These are phyloP conservation scores for Podarcis muralis DNA, from an alignment of 2,113 vertebrate genomes.

Conservation along the genomic window DNA sequence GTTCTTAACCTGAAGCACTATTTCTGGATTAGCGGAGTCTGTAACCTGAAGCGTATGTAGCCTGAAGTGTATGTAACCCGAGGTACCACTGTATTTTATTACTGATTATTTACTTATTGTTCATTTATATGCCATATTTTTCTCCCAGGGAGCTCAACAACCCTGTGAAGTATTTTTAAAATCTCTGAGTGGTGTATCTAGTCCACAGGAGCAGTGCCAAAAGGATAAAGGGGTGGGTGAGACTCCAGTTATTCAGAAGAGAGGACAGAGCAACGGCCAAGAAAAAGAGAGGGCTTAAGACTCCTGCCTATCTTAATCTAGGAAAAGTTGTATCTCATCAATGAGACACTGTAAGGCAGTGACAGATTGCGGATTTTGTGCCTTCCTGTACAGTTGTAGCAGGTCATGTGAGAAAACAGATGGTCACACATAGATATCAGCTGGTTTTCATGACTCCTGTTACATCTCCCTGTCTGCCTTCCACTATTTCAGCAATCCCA, in stretches of 20 bases:
- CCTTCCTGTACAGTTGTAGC: too few species aligned
- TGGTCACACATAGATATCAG: not conserved
- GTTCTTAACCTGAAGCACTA: too few species aligned
- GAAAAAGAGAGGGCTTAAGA: not conserved
- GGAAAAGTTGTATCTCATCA: not conserved
- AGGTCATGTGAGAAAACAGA: not conserved
- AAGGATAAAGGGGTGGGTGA: not conserved
- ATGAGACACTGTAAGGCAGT: not conserved
- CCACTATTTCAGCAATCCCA: not conserved
- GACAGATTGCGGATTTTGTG: not conserved
- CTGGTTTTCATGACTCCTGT: not conserved
- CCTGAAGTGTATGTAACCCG: too few species aligned
- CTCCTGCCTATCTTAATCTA: not conserved
- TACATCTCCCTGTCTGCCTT: not conserved
- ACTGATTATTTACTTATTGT: too few species aligned
- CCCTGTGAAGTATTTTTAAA: too few species aligned
- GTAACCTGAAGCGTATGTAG: too few species aligned
- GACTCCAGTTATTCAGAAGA: not conserved
- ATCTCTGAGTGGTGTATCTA: not conserved
- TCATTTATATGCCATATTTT: too few species aligned
- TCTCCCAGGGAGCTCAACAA: too few species aligned
- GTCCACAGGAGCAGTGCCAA: not conserved
- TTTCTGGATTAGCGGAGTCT: too few species aligned
- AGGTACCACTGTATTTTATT: too few species aligned
- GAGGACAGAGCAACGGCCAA: not conserved